Evolutionary conservation across 1,140 invertebrate species (phyloP), one percentile per base, ranked within the genome.

Genomic region (Papilio helenus): DNA sequence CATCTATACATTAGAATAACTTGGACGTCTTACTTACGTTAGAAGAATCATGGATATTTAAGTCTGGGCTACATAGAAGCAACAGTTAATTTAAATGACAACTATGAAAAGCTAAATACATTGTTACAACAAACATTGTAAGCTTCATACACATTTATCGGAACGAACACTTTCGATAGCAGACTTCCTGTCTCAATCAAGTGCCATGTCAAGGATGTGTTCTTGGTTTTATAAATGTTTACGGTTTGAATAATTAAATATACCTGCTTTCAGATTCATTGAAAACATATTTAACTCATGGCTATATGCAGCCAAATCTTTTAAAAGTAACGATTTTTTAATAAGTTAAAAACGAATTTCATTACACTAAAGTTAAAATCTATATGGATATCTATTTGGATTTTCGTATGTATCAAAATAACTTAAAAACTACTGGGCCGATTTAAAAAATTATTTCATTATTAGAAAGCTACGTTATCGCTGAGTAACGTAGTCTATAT

Each of bases 111-210:
- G 34, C 34, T 12, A 9, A 42, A 42, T 42, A 46, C 44, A 46
- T 14, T 1, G 44, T 46, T n/a, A n/a, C n/a, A 46, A 2, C 9
- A 10, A n/a, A 42, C 16, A 42, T 34, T 42, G 10, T 77, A 49
- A 71, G 73, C 79, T 85, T 86, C 79, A 84, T 83, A 82, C 80
- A 81, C 78, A 78, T 82, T 80, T 80, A 88, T 86, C 83, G 87
- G 78, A 81, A 79, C 82, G 82, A 81, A 85, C 82, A 85, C 87
- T 86, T 87, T 87, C 84, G 80, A 88, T 80, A 84, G 81, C 79
- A 82, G 77, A 89, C 82, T 90, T 91, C 90, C 90, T 91, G 87
- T 76, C 86, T 80, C 83, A 84, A 82, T 89, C 87, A 87, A 89
- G 87, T 82, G 85, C 78, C 79, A 3, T 49, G 9, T 23, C 72